Conservation (phyloP, 2,113 vertebrate species). For the Lanius collurio region DNA sequence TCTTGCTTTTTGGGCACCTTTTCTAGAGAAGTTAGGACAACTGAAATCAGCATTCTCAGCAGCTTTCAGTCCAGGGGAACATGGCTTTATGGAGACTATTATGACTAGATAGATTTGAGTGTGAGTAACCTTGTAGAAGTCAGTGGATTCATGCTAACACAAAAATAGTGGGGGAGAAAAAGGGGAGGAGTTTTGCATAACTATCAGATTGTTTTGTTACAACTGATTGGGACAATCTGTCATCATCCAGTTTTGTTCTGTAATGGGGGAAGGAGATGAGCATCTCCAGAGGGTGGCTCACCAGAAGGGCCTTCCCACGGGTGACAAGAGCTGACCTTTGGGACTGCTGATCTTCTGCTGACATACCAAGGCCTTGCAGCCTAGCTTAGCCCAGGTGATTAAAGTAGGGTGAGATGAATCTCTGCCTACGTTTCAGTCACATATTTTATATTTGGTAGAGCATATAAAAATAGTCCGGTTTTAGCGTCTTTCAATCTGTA, state of each 20-base stretch:
- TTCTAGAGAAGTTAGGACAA: neutral
- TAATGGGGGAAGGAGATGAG: neutral
- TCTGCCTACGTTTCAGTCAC: neutral
- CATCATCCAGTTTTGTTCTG: neutral
- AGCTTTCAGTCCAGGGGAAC: neutral
- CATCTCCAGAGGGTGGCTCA: neutral
- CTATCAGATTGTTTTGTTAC: neutral
- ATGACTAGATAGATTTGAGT: neutral
- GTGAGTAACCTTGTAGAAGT: neutral
- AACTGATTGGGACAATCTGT: neutral
- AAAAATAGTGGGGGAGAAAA: neutral
- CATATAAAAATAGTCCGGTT: neutral
- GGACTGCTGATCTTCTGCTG: neutral
- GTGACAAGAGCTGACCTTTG: neutral
- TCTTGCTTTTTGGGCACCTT: neutral
- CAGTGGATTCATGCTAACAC: neutral
- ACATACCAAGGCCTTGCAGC: rapidly evolving
- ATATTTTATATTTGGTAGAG: constrained; percentile 6
- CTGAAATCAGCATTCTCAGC: neutral
- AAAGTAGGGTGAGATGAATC: constrained; percentile 29
- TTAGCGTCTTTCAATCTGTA: neutral
- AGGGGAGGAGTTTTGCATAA: neutral
- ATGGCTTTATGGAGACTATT: neutral
- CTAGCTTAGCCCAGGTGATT: constrained; percentile 7
- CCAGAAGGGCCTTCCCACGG: neutral